A percentile compares a stretch with the other conserved stretches of the same genome.
phyloP scores from a whole-genome alignment of 2,113 vertebrate species.

The Acrocephalus arundinaceus region DNA sequence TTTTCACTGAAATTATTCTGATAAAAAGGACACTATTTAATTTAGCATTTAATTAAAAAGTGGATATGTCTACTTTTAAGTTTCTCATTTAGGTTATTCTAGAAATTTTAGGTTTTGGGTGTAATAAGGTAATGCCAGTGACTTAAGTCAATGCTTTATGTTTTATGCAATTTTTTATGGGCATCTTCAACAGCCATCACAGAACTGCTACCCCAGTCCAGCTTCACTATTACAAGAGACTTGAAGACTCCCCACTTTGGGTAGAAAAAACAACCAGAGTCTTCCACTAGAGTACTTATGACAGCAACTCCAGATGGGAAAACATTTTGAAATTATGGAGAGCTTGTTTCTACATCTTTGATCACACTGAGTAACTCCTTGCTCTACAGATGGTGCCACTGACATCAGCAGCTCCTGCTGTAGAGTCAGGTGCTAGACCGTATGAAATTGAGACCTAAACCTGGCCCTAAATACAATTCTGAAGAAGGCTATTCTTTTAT shows the following conservation, averaged over 20 bases:
- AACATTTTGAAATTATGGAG: slow-evolving; percentile 1
- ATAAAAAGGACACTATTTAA: neutral
- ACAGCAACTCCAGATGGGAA: neutral
- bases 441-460: neutral
- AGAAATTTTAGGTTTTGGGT: neutral
- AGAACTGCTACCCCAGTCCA: neutral
- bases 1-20: neutral
- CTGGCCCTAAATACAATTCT: neutral
- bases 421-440: neutral
- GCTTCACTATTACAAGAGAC: neutral
- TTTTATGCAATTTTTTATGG: neutral
- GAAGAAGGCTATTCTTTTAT: neutral
- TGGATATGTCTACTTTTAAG: neutral
- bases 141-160: neutral
- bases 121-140: neutral
- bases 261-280: neutral
- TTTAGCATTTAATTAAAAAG: neutral
- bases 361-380: slow-evolving; percentile 18
- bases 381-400: neutral
- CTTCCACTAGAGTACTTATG: neutral
- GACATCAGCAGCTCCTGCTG: neutral
- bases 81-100: neutral
- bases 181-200: neutral
- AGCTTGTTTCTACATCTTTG: slow-evolving; percentile 8
- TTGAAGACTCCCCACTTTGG: neutral